Evolutionary conservation across 2,888 invertebrate species (phyloP).

Genomic region (Crematogaster levior): DNA sequence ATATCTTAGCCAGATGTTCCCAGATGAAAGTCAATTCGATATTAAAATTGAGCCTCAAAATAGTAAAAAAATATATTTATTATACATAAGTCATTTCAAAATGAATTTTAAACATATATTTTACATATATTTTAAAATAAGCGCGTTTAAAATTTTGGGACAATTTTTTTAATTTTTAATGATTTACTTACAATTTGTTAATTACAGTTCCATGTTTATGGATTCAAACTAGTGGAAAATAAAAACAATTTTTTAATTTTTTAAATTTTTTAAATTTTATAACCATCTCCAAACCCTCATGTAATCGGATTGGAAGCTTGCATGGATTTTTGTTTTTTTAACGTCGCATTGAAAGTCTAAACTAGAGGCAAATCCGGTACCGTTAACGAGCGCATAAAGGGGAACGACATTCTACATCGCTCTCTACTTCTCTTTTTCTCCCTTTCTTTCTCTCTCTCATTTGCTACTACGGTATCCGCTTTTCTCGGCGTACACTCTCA

Average conservation of each 20-base stretch:
- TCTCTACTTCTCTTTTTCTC: not conserved
- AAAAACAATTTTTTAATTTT: not conserved
- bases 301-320: slow-evolving; percentile 53
- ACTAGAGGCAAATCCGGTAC: slow-evolving; percentile 59
- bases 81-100: too few relatives aligned
- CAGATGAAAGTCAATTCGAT: too few relatives aligned
- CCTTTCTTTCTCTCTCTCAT: not conserved
- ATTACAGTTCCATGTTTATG: not conserved
- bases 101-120: too few relatives aligned
- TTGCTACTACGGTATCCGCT: not conserved
- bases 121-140: too few relatives aligned
- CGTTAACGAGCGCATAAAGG: slow-evolving; percentile 65
- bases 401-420: slow-evolving; percentile 34
- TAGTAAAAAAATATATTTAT: too few relatives aligned
- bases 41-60: too few relatives aligned
- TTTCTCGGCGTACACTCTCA: slow-evolving; percentile 47
- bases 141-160: not conserved
- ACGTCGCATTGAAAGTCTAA: slow-evolving; percentile 48
- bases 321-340: not conserved
- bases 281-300: not conserved
- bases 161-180: not conserved
- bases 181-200: not conserved
- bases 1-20: not conserved
- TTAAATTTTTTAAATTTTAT: not conserved
- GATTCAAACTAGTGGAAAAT: not conserved